Evolutionary conservation across 2,888 invertebrate genomes (phyloP).

Genomic region (Dioctria rufipes): DNA sequence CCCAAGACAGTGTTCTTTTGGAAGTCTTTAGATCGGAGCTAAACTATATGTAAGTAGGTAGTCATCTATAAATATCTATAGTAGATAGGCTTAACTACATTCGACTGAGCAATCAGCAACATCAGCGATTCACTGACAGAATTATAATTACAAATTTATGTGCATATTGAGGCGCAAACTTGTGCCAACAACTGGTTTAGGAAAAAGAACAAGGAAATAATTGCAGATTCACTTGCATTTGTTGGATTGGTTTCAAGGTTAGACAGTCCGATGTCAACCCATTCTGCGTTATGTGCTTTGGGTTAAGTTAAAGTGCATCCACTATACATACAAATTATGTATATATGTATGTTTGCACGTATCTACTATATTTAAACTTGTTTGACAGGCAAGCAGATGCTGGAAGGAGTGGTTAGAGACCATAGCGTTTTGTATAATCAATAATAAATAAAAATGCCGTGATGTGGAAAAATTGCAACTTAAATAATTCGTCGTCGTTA

Average conservation of each 20-base stretch:
- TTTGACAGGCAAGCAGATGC: not conserved
- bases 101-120: not conserved
- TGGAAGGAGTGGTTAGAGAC: not conserved
- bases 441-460: slow-evolving; percentile 8
- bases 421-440: slow-evolving; percentile 1
- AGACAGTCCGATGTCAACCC: not conserved
- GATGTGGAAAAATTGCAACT: slow-evolving; percentile 26
- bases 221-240: slow-evolving; percentile 41
- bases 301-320: not conserved
- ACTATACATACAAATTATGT: not conserved
- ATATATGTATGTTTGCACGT: too few relatives aligned
- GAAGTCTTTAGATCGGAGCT: not conserved
- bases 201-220: slow-evolving; percentile 32
- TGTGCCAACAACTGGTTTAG: not conserved
- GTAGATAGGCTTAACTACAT: too few relatives aligned
- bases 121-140: slow-evolving; percentile 20
- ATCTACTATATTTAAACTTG: not conserved
- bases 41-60: too few relatives aligned
- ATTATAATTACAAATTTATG: slow-evolving; percentile 48
- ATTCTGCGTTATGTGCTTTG: not conserved
- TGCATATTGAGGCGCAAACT: slow-evolving; percentile 16
- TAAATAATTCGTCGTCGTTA: slow-evolving; percentile 4
- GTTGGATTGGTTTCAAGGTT: slow-evolving; percentile 38
- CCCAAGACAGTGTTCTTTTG: not conserved
- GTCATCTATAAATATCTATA: too few relatives aligned